Evolutionary conservation across 2,797 vertebrate species (phyloP), one percentile per base, ranked within the genome.

Genomic region (Vespertilio murinus): DNA sequence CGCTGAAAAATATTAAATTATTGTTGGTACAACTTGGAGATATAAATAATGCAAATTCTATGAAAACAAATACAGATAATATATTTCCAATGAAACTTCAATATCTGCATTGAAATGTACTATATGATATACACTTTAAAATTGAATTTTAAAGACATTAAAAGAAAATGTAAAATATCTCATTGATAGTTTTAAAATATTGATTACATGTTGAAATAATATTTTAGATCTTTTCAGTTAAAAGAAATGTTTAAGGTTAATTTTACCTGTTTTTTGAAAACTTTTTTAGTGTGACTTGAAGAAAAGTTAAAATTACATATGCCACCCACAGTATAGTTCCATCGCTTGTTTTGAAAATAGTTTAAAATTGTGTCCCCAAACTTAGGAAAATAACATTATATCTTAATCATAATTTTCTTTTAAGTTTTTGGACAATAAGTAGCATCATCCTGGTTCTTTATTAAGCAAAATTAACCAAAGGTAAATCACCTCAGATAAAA

Each of bases 11-110:
- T 28, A 89, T 88, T 86, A 49, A 83, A 77, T 25, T 91, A 78
- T 42, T 77, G 80, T 75, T 35, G 25, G 42, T 90, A 81, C 38
- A 94, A 42, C 42, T 42, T 42, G 42, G 42, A 42, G 42, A 42
- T 42, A 42, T 42, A 42, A 42, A 95, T 87, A 94, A 89, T 97
- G 80, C 42, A 95, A 95, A 96, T 94, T 90, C 84, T 69, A 52
- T 81, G 78, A 88, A 90, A 88, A 90, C 65, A 77, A 95, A 94
- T 71, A 83, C 8, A 77, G 80, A 87, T 91, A 59, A 59, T 69
- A 10, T 77, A 56, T 85, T 95, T 77, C 25, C 6, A 52, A 30
- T 30, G 42, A 94, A 86, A 75, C 80, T 87, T 86, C 67, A 86
- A 75, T 67, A 80, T 86, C 52, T 23, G 64, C 92, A 90, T 65